Evolutionary conservation across 2,888 invertebrate species (phyloP), one percentile per base, ranked within the genome.

Genomic region (Drosophila differens): DNA sequence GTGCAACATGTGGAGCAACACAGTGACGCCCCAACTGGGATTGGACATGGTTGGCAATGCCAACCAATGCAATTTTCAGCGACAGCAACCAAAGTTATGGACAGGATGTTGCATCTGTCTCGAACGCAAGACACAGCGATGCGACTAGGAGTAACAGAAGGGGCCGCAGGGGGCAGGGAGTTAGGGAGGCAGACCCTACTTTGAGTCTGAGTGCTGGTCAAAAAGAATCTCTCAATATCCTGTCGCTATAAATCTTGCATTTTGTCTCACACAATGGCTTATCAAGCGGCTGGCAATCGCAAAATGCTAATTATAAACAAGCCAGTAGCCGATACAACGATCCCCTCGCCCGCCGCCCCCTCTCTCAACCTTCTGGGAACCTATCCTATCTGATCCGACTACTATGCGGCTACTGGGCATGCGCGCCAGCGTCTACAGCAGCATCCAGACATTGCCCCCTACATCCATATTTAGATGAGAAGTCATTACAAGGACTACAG

Each of bases 301-400:
- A 83, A 90, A 90, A 87, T 90, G 90, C 87, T 87, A 87, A 87
- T 87, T 87, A 87, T 87, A 89, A 86, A 89, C 87, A 86, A 84
- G 86, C 68, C 66, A 74, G 73, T 67, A 71, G 72, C 73, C 62
- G 54, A 54, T 54, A 49, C 49, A 53, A 74, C 25, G 51, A 44
- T 41, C 58, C 22, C 49, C 33, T 5, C n/a, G 0, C 55, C 32
- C 19, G 7, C 22, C 10, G 0, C 55, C 32, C 22, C 19, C 22
- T 9, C 37, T 19, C 22, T 32, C 32, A 25, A 14, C 35, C 25
- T 14, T 0, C 44, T 22, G 12, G 12, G 5, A 14, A 28, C 22
- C 16, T 60, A 35, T 35, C 33, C 54, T 35, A 41, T 22, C 28
- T 39, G 28, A 49, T 32, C 16, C 44, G 19, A 33, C 28, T 28